Evolutionary conservation across 2,113 vertebrate genomes (phyloP).

Genomic region (Agelaius phoeniceus): DNA sequence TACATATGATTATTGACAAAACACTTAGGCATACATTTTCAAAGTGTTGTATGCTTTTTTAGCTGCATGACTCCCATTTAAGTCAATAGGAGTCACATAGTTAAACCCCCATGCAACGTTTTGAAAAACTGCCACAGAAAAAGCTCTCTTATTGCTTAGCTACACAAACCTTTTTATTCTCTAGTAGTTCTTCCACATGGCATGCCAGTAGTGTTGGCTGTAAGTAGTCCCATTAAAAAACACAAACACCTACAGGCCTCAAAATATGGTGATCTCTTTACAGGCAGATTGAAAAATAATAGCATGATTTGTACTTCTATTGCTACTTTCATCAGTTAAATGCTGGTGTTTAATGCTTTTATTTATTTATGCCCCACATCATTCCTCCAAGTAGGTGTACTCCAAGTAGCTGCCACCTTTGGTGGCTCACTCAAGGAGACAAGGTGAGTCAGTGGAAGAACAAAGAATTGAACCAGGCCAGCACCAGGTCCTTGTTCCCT

Average conservation of each 20-base stretch:
- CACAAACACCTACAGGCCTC: neutral
- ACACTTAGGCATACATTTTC: conserved; percentile 64
- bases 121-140: conserved; percentile 61
- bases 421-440: neutral
- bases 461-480: neutral
- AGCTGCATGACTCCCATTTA: conserved; percentile 67
- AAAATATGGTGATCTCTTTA: conserved; percentile 1
- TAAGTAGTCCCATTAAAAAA: neutral
- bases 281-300: conserved; percentile 30
- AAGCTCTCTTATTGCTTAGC: conserved; percentile 17
- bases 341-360: neutral
- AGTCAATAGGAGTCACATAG: conserved; percentile 51
- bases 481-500: neutral
- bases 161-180: conserved; percentile 41
- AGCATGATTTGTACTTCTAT: conserved; percentile 4
- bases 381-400: neutral
- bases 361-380: conserved; percentile 21
- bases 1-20: conserved; percentile 62
- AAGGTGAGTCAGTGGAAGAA: neutral
- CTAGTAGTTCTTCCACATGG: neutral
- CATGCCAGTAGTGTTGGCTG: neutral
- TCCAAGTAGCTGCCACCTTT: neutral
- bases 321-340: neutral
- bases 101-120: conserved; percentile 59
- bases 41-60: conserved; percentile 45